phyloP scores from a whole-genome alignment of 1,140 invertebrate species.

The Oryzaephilus surinamensis region DNA sequence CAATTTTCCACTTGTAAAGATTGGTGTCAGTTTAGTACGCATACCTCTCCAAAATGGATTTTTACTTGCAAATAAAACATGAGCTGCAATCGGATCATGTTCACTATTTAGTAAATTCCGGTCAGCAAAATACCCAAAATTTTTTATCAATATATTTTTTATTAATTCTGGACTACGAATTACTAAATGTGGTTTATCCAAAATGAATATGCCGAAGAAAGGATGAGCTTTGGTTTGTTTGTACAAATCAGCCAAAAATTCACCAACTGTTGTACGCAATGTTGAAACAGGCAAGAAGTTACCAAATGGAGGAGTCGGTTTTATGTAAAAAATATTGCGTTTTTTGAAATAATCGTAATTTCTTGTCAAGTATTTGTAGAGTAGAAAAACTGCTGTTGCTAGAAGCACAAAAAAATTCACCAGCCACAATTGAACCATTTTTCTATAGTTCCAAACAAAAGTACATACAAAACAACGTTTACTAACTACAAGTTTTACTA shows the following conservation, averaged over 20 bases:
- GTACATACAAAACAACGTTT: too few species aligned
- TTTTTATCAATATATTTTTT: constrained; percentile 42
- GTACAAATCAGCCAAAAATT: constrained; percentile 26
- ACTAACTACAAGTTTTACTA: too few species aligned
- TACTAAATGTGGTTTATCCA: constrained; percentile 27
- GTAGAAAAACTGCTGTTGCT: too few species aligned
- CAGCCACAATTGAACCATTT: too few species aligned
- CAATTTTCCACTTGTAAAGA: too few species aligned
- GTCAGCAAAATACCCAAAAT: constrained; percentile 46
- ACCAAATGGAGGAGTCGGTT: constrained; percentile 33
- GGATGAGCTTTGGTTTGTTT: constrained; percentile 15
- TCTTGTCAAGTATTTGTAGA: constrained; percentile 4
- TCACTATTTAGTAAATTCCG: constrained; percentile 11
- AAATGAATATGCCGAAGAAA: constrained; percentile 33
- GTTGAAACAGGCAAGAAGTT: constrained; percentile 23
- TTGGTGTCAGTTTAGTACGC: constrained; percentile 40
- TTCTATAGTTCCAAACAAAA: too few species aligned
- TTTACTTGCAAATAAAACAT: constrained; percentile 25
- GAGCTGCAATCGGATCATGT: constrained; percentile 5
- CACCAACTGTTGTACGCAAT: constrained; percentile 18
- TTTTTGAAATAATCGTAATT: constrained; percentile 37
- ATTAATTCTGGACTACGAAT: constrained; percentile 44
- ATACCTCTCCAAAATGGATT: constrained; percentile 39
- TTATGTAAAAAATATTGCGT: constrained; percentile 31
- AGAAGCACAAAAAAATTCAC: too few species aligned